A percentile compares a stretch with the other conserved stretches of the same genome.
Evolutionary conservation across 2,113 vertebrate genomes (phyloP).

Genomic region (Narcine bancroftii): DNA sequence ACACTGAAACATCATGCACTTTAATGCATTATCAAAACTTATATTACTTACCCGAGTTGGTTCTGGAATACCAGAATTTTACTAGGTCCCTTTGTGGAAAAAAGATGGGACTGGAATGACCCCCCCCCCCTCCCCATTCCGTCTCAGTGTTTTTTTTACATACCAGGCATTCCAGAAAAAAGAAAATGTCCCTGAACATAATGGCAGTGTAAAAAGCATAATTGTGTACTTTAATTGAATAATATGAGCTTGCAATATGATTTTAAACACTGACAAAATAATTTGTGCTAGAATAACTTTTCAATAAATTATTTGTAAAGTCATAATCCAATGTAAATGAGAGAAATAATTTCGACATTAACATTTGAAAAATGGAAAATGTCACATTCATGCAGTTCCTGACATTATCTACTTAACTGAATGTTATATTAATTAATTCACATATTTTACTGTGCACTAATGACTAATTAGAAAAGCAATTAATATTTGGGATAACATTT

Average conservation of each 20-base stretch:
- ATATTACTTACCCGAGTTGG: too few relatives aligned
- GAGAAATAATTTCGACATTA: background rate
- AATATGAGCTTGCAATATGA: background rate
- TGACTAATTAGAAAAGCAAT: slow-evolving; percentile 18
- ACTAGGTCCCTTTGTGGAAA: too few relatives aligned
- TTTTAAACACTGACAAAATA: background rate
- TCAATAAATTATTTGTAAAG: background rate
- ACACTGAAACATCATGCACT: too few relatives aligned
- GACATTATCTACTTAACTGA: too few relatives aligned
- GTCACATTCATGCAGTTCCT: background rate
- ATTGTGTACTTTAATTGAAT: background rate
- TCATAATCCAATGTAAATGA: background rate
- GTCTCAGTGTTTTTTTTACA: too few relatives aligned
- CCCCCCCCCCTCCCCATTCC: too few relatives aligned
- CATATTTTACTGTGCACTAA: slow-evolving; percentile 37
- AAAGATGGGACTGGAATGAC: too few relatives aligned
- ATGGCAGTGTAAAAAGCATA: too few relatives aligned
- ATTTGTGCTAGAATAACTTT: background rate
- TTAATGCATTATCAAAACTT: too few relatives aligned
- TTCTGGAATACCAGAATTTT: too few relatives aligned
- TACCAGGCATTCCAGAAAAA: too few relatives aligned
- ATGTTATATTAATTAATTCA: background rate
- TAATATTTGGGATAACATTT: slow-evolving; percentile 40
- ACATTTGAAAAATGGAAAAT: background rate
- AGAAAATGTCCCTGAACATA: too few relatives aligned